Base-by-base conservation (phyloP, 2,888 invertebrate genomes). In the Gordius sp. region DNA sequence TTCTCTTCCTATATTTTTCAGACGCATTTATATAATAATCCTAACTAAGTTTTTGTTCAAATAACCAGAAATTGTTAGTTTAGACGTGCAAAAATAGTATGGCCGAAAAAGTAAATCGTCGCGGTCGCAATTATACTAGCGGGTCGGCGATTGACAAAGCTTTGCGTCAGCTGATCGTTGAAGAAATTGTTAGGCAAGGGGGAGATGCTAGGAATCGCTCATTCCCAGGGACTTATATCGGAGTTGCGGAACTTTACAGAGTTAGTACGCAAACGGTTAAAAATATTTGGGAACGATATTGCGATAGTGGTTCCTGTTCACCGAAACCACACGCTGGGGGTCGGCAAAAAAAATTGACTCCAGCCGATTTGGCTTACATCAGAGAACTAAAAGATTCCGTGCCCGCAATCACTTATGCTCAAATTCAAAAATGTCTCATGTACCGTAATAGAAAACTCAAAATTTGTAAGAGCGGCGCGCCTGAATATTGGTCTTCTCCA, bases 241-340 rank as follows among this genome's bases (percentile, higher is more conserved):
- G 13, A 8, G 27, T 54, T 4, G 55, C 55, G 13, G 55, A 54
- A 27, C 24, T 13, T 25, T 27, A 26, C 27, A 24, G 55, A 8
- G 55, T 54, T 2, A 54, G 55, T 27, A 54, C 55, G 27, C 55
- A 54, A 23, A 54, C 55, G 8, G 55, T 54, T 4, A 54, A 54
- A 20, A 54, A 54, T 28, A 54, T 54, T 4, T 54, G 55, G 55
- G 55, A 54, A 27, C 26, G 55, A 23, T 54, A 16, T 54, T 54
- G 55, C 27, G 28, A 54, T 27, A 54, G 55, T 20, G 55, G 55
- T 4, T 54, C 55, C 27, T 54, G 55, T 27, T 54, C 55, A 16
- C 55, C 55, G 8, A 54, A 54, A 28, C 55, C 55, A 16, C 55
- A 54, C 20, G 55, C 55, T 27, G 55, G 55, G 2, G 55, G 55